Percentiles rank a stretch among this genome's conserved stretches.
These are phyloP conservation scores for Dendrocincla fuliginosa DNA, from an alignment of 2,797 vertebrate genomes.

Conservation along the genomic window DNA sequence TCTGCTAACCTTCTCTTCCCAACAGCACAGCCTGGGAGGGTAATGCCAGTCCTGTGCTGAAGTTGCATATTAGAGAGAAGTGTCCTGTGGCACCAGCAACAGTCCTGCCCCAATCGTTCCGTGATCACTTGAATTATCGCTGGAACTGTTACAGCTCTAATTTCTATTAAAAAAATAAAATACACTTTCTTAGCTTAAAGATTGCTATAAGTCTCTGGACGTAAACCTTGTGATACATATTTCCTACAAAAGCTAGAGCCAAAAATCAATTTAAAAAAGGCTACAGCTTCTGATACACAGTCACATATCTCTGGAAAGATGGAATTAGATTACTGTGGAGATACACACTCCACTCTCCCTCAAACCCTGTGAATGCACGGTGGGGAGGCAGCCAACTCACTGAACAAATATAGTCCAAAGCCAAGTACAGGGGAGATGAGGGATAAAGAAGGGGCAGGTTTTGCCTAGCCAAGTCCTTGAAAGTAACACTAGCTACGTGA, in stretches of 20 bases:
- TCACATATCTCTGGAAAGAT: background rate
- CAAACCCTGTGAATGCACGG: background rate
- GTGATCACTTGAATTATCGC: background rate
- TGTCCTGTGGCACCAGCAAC: background rate
- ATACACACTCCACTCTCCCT: background rate
- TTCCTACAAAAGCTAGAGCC: background rate
- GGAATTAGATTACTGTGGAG: background rate
- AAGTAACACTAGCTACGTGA: background rate
- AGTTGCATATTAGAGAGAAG: background rate
- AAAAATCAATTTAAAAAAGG: background rate
- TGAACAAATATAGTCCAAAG: background rate
- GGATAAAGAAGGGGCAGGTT: background rate
- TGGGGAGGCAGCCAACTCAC: background rate
- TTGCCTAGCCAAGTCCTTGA: background rate
- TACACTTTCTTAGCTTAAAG: background rate
- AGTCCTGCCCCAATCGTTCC: background rate
- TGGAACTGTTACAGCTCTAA: background rate
- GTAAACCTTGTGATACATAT: background rate
- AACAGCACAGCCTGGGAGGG: background rate
- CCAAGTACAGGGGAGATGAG: background rate
- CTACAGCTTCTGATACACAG: background rate
- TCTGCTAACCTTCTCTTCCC: background rate
- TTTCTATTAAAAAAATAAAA: background rate
- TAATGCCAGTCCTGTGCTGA: background rate
- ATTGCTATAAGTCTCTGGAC: background rate